Base-by-base conservation (phyloP, 2,113 vertebrate species). In the Prionailurus viverrinus region DNA sequence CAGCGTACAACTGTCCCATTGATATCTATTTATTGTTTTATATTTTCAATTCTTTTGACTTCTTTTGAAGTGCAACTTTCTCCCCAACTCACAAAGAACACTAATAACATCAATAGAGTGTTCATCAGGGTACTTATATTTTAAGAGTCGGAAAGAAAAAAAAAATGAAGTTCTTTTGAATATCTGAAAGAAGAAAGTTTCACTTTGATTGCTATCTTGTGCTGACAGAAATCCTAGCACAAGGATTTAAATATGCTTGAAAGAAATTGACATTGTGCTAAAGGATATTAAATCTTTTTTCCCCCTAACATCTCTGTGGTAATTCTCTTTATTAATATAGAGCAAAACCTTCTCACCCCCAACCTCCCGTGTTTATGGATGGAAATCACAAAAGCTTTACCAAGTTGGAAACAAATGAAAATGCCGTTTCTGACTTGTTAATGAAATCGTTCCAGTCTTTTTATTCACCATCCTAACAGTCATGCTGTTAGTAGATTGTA, bases 401-500 rank as follows among this genome's bases (percentile, higher is more conserved):
- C 65, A 97, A 58, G n/a, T 36, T 97, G 94, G 93, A 98, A 98
- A 97, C 36, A 98, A 98, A 97, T 96, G 84, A 97, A 98, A 99
- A 97, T 95, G 83, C 36, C 93, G 92, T 98, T 98, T 97, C 83
- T 97, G 74, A 97, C 66, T 98, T 95, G 90, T 96, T 98, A 97
- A 98, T 98, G 68, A 98, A 98, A 97, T 97, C 53, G n/a, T 97
- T 95, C 66, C 74, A 94, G 80, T 79, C 63, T 91, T 96, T 98
- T 97, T 97, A 96, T 95, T 97, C 94, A 97, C 36, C 78, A 94
- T 73, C 71, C 92, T 98, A 98, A 98, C 85, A 96, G 89, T 15
- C 91, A 96, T 94, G 79, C 76, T 95, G 90, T 96, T 97, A 98
- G 91, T 73, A 97, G 96, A 98, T 97, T 97, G 93, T 96, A 98